A percentile compares a stretch with the other conserved stretches of the same genome.
Conservation (phyloP, 2,888 invertebrate genomes). For the Hybos culiciformis region DNA sequence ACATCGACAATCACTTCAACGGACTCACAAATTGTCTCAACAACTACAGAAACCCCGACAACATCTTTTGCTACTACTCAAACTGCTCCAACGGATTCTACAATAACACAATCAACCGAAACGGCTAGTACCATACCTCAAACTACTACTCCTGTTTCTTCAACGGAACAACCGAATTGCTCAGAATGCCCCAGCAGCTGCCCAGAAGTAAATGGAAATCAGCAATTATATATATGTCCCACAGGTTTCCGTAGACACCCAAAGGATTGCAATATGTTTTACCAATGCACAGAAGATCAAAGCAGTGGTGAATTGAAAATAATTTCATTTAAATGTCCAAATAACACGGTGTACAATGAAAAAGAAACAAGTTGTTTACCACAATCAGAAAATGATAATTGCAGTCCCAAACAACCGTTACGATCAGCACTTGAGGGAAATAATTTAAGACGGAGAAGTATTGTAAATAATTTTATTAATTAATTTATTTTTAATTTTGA, state of each 20-base stretch:
- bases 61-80: constrained; percentile 1
- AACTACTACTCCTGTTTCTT: constrained; percentile 3
- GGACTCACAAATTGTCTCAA: constrained; percentile 1
- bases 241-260: constrained; percentile 74
- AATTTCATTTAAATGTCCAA: constrained; percentile 60
- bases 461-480: constrained; percentile 19
- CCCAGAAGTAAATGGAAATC: constrained; percentile 40
- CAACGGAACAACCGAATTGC: background rate
- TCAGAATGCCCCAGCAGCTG: constrained; percentile 21
- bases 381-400: constrained; percentile 38
- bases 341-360: constrained; percentile 63
- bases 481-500: background rate
- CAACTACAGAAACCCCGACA: background rate
- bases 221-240: constrained; percentile 61
- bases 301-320: constrained; percentile 58
- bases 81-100: background rate
- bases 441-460: constrained; percentile 20
- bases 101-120: constrained; percentile 11
- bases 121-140: constrained; percentile 6
- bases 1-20: constrained; percentile 9
- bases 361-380: constrained; percentile 55
- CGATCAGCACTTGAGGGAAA: constrained; percentile 21
- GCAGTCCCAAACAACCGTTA: constrained; percentile 15
- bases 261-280: constrained; percentile 68
- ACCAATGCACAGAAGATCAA: constrained; percentile 59